Evolutionary conservation across 2,797 vertebrate species (phyloP).

Genomic region (Poeciliopsis infans): DNA sequence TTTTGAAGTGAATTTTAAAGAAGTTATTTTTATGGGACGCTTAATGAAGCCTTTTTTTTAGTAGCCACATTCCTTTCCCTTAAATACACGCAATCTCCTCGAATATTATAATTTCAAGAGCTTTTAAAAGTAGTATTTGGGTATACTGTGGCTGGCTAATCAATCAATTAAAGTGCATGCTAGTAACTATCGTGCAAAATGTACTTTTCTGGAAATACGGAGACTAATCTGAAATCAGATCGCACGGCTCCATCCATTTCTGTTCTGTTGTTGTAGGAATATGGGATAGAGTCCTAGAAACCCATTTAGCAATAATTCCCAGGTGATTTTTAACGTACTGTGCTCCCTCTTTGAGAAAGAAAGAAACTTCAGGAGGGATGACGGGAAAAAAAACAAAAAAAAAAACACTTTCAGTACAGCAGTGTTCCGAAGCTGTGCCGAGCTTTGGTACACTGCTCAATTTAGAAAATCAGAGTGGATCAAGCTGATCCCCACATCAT

Average conservation of each 20-base stretch:
- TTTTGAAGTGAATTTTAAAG: conserved; percentile 39
- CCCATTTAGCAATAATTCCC: conserved; percentile 67
- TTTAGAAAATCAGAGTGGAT: background rate
- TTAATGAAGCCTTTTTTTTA: conserved; percentile 1
- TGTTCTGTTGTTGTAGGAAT: conserved; percentile 40
- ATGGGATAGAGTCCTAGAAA: conserved; percentile 67
- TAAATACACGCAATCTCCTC: background rate
- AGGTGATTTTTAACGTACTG: conserved; percentile 40
- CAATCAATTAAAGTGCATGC: background rate
- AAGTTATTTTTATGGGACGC: conserved; percentile 3
- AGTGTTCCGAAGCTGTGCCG: background rate
- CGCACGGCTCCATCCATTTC: conserved; percentile 44
- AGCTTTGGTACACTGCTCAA: conserved; percentile 1
- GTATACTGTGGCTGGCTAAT: background rate
- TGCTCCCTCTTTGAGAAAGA: conserved; percentile 26
- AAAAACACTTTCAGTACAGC: conserved; percentile 2
- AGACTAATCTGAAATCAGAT: conserved; percentile 9
- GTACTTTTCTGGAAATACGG: background rate
- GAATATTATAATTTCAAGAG: background rate
- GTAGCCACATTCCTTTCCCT: background rate
- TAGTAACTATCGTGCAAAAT: conserved; percentile 1
- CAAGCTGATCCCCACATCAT: background rate
- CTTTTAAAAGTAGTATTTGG: background rate
- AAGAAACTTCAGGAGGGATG: conserved; percentile 34
- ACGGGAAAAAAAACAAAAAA: conserved; percentile 24